A percentile compares a stretch with the other conserved stretches of the same genome.
Conservation (phyloP, 1,140 invertebrate genomes). For the Aphidius gifuensis region DNA sequence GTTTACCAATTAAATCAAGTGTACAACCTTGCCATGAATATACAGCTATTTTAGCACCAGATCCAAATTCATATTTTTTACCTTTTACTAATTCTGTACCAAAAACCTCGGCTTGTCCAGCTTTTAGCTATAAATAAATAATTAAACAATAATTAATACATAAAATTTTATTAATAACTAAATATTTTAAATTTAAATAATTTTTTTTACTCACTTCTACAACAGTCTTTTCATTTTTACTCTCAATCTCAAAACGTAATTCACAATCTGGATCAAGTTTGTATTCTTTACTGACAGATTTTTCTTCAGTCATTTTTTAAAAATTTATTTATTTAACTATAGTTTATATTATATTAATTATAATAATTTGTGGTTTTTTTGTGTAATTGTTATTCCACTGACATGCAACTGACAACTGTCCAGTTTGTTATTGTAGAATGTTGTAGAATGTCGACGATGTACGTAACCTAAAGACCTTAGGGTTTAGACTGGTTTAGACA, state of each 20-base stretch:
- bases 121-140: constrained; percentile 66
- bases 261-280: constrained; percentile 86
- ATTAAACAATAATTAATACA: constrained; percentile 20
- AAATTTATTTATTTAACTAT: background rate
- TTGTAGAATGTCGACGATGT: no score
- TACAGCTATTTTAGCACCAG: constrained; percentile 91
- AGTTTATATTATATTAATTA: background rate
- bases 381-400: background rate
- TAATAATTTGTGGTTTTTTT: background rate
- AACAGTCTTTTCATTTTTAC: constrained; percentile 78
- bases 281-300: constrained; percentile 65
- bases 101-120: constrained; percentile 92
- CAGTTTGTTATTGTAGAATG: no score
- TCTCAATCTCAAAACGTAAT: constrained; percentile 90
- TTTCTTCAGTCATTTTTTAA: constrained; percentile 43
- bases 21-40: constrained; percentile 95
- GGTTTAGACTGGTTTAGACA: no score
- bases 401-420: no score
- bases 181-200: constrained; percentile 6
- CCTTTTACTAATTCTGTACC: constrained; percentile 94
- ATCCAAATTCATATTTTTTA: constrained; percentile 86
- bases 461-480: no score
- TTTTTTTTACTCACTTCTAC: constrained; percentile 64
- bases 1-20: constrained; percentile 78
- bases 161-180: no score